Evolutionary conservation across 2,797 vertebrate genomes (phyloP).

Genomic region (Ctenopoma multispine): DNA sequence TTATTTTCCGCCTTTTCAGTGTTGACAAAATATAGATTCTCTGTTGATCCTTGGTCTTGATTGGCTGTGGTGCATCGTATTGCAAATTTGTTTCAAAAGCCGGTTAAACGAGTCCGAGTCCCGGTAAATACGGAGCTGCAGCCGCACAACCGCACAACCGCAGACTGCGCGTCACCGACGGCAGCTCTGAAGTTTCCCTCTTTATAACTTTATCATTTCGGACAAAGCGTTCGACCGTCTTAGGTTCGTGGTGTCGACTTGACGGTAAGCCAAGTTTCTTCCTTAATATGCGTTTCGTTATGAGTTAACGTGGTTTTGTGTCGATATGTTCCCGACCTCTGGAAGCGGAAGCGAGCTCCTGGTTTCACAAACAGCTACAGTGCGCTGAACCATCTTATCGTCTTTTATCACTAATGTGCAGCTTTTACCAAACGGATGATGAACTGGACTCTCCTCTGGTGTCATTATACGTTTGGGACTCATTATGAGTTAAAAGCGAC

Average conservation of each 20-base stretch:
- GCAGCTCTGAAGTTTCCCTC: rapidly evolving
- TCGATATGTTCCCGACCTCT: neutral
- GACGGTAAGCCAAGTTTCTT: constrained; percentile 8
- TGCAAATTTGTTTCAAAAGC: neutral
- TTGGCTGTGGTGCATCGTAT: rapidly evolving
- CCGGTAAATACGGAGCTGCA: neutral
- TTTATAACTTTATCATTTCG: too few species aligned
- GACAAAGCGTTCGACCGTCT: neutral
- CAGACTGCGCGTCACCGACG: too few species aligned
- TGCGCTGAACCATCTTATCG: neutral
- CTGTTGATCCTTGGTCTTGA: neutral
- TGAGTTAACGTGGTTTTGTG: neutral
- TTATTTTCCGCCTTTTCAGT: neutral
- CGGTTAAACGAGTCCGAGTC: constrained; percentile 9
- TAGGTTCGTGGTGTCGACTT: neutral
- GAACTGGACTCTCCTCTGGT: neutral
- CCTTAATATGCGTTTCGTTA: neutral
- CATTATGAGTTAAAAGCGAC: neutral
- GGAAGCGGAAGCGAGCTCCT: constrained; percentile 35
- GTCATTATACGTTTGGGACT: constrained; percentile 11
- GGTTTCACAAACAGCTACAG: neutral
- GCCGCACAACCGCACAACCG: neutral
- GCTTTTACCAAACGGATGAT: rapidly evolving
- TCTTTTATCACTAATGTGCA: neutral
- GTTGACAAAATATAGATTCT: neutral